Base-by-base conservation (phyloP, 2,113 vertebrate species). In the Patagioenas fasciata region DNA sequence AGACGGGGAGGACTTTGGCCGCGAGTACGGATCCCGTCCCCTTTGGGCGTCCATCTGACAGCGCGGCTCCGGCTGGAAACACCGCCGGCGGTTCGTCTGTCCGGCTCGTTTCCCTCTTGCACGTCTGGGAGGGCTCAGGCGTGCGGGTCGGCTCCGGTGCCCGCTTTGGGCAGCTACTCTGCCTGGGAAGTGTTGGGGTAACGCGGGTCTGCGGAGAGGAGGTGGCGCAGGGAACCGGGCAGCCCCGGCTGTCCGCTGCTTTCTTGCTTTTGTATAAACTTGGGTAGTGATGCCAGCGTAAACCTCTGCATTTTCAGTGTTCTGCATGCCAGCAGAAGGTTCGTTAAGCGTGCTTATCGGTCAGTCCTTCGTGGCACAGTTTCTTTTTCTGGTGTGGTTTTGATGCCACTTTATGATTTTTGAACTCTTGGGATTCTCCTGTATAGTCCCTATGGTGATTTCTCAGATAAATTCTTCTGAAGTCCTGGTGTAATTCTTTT, bases 231-330 rank as follows among this genome's bases (percentile, higher is more conserved):
- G 24, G 48, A 19, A 58, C 13, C 23, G 64, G 19, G 47, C 23
- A 19, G 2, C 73, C 23, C 3, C 3, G 57, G 19, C 23, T 65
- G 47, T 5, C 42, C 14, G 9, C 6, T 26, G 25, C 15, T 16
- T 5, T 7, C 13, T 8, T 38, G 6, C 82, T 69, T 13, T 11
- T 3, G 10, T 2, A 10, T 32, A 5, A 53, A 19, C 58, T n/a
- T 7, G 20, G 17, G 31, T 23, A 0, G 47, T 2, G 42, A 3
- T 32, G 51, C 61, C 4, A 0, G 1, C 4, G 7, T 4, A 1
- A 2, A 42, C 73, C 60, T 48, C 14, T 34, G 54, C 14, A 1
- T 11, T 3, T 4, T 47, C 36, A 9, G 4, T 28, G 62, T 15
- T 47, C 44, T 24, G 8, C 40, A 71, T 15, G 67, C n/a, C 47